Conservation (phyloP, 35 echinoderm and acorn worm species). For the Amphiura filiformis region DNA sequence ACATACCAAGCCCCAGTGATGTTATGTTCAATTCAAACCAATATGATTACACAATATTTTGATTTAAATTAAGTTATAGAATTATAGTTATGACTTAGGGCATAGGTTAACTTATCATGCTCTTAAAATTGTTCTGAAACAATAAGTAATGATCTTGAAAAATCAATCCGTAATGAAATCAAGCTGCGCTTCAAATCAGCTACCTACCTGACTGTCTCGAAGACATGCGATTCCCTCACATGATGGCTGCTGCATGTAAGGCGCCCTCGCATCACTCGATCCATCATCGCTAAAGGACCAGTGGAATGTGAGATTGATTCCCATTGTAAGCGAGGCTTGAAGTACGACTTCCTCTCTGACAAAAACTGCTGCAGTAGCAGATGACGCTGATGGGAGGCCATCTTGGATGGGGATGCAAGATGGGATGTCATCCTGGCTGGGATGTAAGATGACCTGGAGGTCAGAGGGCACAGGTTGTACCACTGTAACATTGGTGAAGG, state of each 20-base stretch:
- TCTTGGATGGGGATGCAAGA: conserved; percentile 65
- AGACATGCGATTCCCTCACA: conserved; percentile 69
- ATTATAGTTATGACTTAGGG: background rate
- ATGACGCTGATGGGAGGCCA: background rate
- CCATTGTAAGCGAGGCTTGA: conserved; percentile 65
- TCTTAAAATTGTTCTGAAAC: too few species aligned
- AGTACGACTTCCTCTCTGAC: conserved; percentile 50
- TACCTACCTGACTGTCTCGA: conserved; percentile 61
- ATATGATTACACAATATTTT: too few species aligned
- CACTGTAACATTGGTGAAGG: conserved; percentile 45
- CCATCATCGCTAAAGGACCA: conserved; percentile 70
- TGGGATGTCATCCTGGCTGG: conserved; percentile 55
- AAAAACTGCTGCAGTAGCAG: conserved; percentile 49
- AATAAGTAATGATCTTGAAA: background rate
- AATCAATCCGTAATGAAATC: background rate
- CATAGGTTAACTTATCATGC: background rate
- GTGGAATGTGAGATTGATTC: conserved; percentile 69
- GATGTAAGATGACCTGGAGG: conserved; percentile 62
- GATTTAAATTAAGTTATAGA: too few species aligned
- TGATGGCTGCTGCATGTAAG: conserved; percentile 21
- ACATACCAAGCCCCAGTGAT: background rate
- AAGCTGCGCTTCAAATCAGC: background rate
- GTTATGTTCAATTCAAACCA: too few species aligned
- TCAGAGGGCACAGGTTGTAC: conserved; percentile 65
- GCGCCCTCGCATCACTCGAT: background rate